Base-by-base conservation (phyloP, 2,888 invertebrate species). In the Aethes cnicana region DNA sequence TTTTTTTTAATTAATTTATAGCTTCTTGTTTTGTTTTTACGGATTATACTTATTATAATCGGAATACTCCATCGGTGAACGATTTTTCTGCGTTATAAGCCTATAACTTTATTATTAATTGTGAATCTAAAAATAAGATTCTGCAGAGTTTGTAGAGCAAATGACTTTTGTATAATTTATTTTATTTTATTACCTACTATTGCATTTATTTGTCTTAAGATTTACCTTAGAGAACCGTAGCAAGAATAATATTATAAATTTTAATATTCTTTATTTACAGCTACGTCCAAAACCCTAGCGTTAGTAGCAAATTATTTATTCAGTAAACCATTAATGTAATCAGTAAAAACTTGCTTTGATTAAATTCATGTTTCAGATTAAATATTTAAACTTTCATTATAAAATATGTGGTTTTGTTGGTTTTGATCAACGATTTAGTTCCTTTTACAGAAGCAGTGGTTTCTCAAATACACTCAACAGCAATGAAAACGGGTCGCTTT, bases 271-370 rank as follows among this genome's bases (percentile, higher is more conserved):
- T 28, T 56, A 37, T 39, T 65, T 70, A 69, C 70, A 79, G 79
- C 79, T 68, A 72, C 63, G 65, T 72, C 79, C 79, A 77, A 79
- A 79, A 75, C 57, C 56, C 7, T 75, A 72, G 66, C 54, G 56
- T 61, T 43, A 55, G 47, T 53, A 54, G 36, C 52, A 43, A 41
- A 44, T 58, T 62, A 57, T 62, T 61, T 63, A 60, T 59, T 59
- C 37, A 59, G 17, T 33, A 47, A 43, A 37, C 46, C 7, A 14
- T 54, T 50, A 35, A 53, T 35, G 33, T 37, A 42, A 37, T 47
- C 28, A 36, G 35, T 48, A 44, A 56, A 33, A 49, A 43, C 53
- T 39, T 32, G 49, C 57, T 72, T 72, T 66, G 70, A 73, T 66
- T 66, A 32, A 53, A 61, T 63, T 64, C 66, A 69, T 69, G 39